Percentiles rank a stretch among this genome's conserved stretches.
These are phyloP conservation scores for Nasonovia ribisnigri DNA, from an alignment of 2,888 invertebrate species.

Conservation along the genomic window DNA sequence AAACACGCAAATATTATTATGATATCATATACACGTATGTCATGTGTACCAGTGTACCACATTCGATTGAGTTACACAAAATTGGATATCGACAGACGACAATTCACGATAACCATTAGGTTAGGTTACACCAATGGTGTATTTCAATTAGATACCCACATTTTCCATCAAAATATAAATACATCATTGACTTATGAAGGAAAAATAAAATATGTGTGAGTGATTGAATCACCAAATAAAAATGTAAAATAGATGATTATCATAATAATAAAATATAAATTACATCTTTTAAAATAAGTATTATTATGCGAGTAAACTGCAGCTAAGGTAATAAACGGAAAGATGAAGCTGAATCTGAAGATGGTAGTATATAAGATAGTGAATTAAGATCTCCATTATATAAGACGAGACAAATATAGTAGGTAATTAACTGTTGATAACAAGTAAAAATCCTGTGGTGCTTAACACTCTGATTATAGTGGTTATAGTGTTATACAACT, in stretches of 20 bases:
- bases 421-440: neutral
- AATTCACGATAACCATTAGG: neutral
- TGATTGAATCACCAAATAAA: neutral
- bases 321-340: too few relatives aligned
- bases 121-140: neutral
- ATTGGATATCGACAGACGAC: neutral
- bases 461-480: neutral
- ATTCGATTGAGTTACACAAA: neutral
- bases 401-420: neutral
- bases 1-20: neutral
- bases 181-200: neutral
- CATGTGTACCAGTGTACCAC: neutral
- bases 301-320: neutral
- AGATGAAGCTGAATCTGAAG: too few relatives aligned
- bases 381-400: neutral
- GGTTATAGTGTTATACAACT: too few relatives aligned
- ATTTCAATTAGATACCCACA: neutral
- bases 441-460: neutral
- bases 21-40: neutral
- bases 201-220: neutral
- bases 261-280: neutral
- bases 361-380: too few relatives aligned
- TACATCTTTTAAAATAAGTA: neutral
- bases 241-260: neutral
- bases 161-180: neutral